Evolutionary conservation across 2,113 vertebrate genomes (phyloP), one percentile per base, ranked within the genome.

Genomic region (Struthio camelus): DNA sequence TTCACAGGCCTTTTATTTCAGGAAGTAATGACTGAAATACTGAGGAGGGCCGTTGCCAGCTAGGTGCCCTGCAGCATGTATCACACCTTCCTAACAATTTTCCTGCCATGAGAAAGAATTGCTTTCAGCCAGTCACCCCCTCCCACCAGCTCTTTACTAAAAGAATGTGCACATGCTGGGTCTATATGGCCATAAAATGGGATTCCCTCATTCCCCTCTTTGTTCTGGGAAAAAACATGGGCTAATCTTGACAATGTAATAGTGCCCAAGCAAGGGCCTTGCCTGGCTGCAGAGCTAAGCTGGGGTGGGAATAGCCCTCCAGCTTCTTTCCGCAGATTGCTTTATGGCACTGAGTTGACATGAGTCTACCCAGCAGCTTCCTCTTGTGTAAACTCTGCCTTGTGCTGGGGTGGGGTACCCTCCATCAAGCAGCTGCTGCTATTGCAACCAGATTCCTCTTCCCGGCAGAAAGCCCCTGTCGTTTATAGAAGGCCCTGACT

Each of bases 1-100:
- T 95, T 54, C 91, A 61, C 53, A 67, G 65, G 62, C 71, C 34
- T 92, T 91, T 92, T 42, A 16, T 76, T 88, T 88, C 51, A 77
- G 58, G 27, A 61, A 72, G 28, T 30, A 14, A 14, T 27, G 61
- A 59, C 14, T 5, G 6, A 67, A 85, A 62, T 71, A 10, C 46
- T 34, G 67, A 88, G 82, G 61, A 82, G 85, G 42, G 42, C 36
- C 0, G 34, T 78, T 40, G 75, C 54, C 64, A 66, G 73, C 67
- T 48, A 69, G 54, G 62, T 81, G 94, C 69, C 75, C 61, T 46
- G 79, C 64, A 80, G 70, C 19, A 28, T 4, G 24, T 12, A 5
- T 65, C 3, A 0, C 27, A 1, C 64, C 56, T 72, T 67, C 88
- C 53, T 25, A 23, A 48, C 6, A 4, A 2, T 82, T 72, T 89